phyloP scores from a whole-genome alignment of 2,888 invertebrate genomes.

The Eumacrocentrus americanus region DNA sequence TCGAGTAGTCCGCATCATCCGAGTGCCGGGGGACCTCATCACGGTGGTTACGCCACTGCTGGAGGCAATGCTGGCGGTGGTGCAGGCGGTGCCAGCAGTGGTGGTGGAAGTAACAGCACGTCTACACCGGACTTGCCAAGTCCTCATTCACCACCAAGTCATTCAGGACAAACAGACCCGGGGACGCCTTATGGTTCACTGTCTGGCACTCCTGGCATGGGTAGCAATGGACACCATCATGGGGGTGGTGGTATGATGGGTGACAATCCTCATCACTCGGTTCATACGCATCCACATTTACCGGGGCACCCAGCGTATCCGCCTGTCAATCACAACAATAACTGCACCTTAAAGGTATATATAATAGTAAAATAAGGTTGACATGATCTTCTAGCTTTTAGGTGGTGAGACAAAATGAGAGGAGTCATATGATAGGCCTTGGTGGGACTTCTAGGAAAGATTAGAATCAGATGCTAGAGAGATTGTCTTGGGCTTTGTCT shows the following conservation, averaged over 20 bases:
- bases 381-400: too few relatives aligned
- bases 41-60: constrained; percentile 58
- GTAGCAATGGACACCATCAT: constrained; percentile 58
- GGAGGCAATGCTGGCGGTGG: constrained; percentile 44
- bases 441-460: too few relatives aligned
- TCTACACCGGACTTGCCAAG: constrained; percentile 61
- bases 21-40: constrained; percentile 53
- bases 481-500: too few relatives aligned
- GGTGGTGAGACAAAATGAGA: too few relatives aligned
- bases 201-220: constrained; percentile 53
- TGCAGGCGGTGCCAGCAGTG: constrained; percentile 49
- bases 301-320: constrained; percentile 62
- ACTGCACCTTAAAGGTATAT: constrained; percentile 63
- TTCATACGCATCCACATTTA: constrained; percentile 66
- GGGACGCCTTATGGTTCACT: constrained; percentile 40
- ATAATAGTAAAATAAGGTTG: too few relatives aligned
- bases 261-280: constrained; percentile 61
- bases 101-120: constrained; percentile 51
- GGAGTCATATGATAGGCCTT: too few relatives aligned
- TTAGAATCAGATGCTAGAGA: too few relatives aligned
- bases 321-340: constrained; percentile 62
- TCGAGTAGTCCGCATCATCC: constrained; percentile 62
- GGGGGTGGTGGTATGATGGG: constrained; percentile 57
- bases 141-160: constrained; percentile 56
- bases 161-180: constrained; percentile 52